Conservation (phyloP, 2,888 invertebrate species). For the Andrena fulva region DNA sequence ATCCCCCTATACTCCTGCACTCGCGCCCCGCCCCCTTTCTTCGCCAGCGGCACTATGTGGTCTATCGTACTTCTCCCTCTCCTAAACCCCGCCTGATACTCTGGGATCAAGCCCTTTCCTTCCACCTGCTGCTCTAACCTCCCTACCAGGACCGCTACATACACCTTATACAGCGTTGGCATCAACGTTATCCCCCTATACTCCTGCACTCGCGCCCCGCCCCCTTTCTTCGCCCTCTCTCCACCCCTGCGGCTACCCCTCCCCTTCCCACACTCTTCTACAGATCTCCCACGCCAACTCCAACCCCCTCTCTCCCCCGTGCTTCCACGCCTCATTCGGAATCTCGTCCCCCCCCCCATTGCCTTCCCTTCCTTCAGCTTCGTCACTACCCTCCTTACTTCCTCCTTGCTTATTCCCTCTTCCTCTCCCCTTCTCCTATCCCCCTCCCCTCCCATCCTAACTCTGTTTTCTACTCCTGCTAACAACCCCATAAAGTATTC, state of each 20-base stretch:
- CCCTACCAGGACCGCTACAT: neutral
- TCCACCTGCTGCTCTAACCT: neutral
- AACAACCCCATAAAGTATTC: neutral
- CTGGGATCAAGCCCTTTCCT: neutral
- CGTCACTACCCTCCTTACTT: neutral
- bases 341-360: neutral
- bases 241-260: neutral
- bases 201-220: neutral
- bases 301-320: neutral
- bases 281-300: neutral
- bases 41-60: neutral
- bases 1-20: neutral
- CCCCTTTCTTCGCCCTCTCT: conserved; percentile 1
- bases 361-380: conserved; percentile 7
- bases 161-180: neutral
- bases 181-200: neutral
- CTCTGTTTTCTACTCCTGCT: neutral
- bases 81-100: neutral
- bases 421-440: neutral
- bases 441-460: neutral
- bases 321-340: neutral
- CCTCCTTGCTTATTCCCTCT: neutral
- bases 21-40: neutral
- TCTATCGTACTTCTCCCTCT: neutral
- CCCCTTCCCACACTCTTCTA: neutral